These are phyloP conservation scores for Nannobrachium achirus DNA, from an alignment of 2,113 vertebrate genomes.

Conservation along the genomic window DNA sequence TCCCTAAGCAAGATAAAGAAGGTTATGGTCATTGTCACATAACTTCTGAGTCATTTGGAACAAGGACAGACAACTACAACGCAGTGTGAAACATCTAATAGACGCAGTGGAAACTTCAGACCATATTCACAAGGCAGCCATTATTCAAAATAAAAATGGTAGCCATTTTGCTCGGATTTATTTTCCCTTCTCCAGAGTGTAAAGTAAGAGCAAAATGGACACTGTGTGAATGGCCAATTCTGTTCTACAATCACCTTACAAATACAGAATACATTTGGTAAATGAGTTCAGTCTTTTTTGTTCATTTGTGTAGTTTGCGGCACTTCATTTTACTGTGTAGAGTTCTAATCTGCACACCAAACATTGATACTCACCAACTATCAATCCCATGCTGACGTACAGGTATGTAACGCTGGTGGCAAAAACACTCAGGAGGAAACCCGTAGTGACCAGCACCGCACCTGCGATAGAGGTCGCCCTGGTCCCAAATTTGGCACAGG, in stretches of 20 bases:
- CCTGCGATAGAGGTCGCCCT: constrained; percentile 82
- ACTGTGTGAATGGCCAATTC: too few relatives aligned
- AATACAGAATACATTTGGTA: too few relatives aligned
- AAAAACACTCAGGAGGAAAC: constrained; percentile 88
- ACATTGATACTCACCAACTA: constrained; percentile 84
- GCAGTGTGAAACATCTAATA: too few relatives aligned
- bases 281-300: too few relatives aligned
- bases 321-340: background rate
- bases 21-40: background rate
- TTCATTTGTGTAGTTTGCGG: too few relatives aligned
- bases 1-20: constrained; percentile 69
- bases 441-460: constrained; percentile 80
- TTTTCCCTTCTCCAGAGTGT: too few relatives aligned
- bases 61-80: background rate
- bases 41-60: background rate
- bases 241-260: too few relatives aligned
- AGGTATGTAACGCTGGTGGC: constrained; percentile 87
- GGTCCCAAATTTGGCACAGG: constrained; percentile 83
- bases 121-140: too few relatives aligned
- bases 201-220: too few relatives aligned
- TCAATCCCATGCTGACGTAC: constrained; percentile 90
- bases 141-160: too few relatives aligned
- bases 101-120: too few relatives aligned
- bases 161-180: too few relatives aligned
- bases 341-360: background rate